Evolutionary conservation across 2,113 vertebrate species (phyloP), one percentile per base, ranked within the genome.

Genomic region (Haliaeetus leucogaster): DNA sequence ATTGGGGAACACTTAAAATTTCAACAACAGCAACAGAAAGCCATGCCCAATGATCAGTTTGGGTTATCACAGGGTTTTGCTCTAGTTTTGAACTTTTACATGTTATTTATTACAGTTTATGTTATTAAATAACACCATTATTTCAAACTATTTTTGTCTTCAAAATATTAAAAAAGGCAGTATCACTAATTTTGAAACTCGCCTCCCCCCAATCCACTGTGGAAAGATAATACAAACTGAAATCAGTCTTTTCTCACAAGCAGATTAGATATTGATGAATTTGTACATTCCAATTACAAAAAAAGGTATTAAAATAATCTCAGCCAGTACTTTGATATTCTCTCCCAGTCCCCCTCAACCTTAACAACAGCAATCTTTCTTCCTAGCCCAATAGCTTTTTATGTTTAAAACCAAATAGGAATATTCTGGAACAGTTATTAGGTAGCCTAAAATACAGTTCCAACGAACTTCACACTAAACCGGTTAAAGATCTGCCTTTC

Each of bases 41-140:
- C 8, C 1, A 13, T 36, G 9, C 1, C 10, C 8, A 21, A 10
- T 26, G 13, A 50, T 62, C 0, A 3, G 0, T 65, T 40, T 77
- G 16, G 3, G 3, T 67, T 76, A 63, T 47, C 32, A n/a, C 7
- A 67, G 17, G 4, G 1, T 26, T 81, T 76, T 91, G 7, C 9
- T 50, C 3, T 73, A 30, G 5, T 38, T 81, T 55, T 62, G 10
- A 91, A 45, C 23, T 34, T 40, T 29, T 48, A 20, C 1, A 8
- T 30, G 3, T 21, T 36, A 21, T 26, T 48, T 82, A 53, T 27
- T 71, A 55, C 25, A 55, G 8, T 50, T 82, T 45, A 25, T 29
- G 3, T 59, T 82, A 50, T 7, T 12, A 84, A 95, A 58, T 45
- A 71, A 40, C 3, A 66, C 2, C 11, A n/a, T 17, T 77, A 47